Conservation (phyloP, 1,140 invertebrate genomes). For the Caenorhabditis latens region DNA sequence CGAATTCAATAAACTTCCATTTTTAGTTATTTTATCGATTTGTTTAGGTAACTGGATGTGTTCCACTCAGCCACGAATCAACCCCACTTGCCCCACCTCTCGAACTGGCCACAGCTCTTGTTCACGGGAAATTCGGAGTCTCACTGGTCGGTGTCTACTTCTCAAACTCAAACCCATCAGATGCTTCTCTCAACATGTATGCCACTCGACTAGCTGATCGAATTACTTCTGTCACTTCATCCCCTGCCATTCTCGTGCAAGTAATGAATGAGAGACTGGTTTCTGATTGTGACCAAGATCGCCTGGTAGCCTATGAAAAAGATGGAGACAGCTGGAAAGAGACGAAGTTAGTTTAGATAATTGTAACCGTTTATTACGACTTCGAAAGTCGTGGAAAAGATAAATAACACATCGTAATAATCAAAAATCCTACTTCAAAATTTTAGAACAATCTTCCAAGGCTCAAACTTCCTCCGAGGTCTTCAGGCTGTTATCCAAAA, state of each 20-base stretch:
- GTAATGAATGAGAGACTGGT: constrained; percentile 52
- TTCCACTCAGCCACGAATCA: constrained; percentile 58
- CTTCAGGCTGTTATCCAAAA: constrained; percentile 42
- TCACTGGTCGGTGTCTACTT: constrained; percentile 58
- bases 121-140: neutral
- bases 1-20: neutral
- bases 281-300: constrained; percentile 42
- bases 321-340: constrained; percentile 61
- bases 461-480: constrained; percentile 1
- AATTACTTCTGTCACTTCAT: constrained; percentile 32
- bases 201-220: constrained; percentile 57
- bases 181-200: constrained; percentile 43
- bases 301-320: constrained; percentile 41
- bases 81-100: constrained; percentile 58
- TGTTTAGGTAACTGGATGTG: constrained; percentile 54
- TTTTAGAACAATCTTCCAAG: constrained; percentile 45
- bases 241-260: constrained; percentile 51
- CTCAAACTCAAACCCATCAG: constrained; percentile 44
- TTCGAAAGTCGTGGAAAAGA: neutral
- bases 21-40: neutral
- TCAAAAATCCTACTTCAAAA: neutral
- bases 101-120: constrained; percentile 54
- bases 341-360: constrained; percentile 6
- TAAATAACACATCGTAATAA: too few species aligned
- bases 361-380: neutral